These are phyloP conservation scores for Coelopa pilipes DNA, from an alignment of 2,888 invertebrate genomes.

Conservation along the genomic window DNA sequence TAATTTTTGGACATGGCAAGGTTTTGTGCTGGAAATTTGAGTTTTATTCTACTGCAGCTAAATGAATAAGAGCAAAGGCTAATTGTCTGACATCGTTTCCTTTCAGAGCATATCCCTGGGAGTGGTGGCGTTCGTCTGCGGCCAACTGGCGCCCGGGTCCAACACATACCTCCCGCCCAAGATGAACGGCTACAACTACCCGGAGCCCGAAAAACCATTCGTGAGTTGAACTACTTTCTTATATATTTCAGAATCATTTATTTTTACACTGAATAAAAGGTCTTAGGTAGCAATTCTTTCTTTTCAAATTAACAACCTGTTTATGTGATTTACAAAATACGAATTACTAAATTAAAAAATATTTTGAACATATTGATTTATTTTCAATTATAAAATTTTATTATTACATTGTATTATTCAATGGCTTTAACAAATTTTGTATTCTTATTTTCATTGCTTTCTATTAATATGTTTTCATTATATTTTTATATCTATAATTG, in stretches of 20 bases:
- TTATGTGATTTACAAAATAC: too few species aligned
- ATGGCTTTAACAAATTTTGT: too few species aligned
- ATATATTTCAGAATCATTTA: too few species aligned
- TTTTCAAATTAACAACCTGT: too few species aligned
- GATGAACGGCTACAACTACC: conserved; percentile 79
- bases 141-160: conserved; percentile 70
- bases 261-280: too few species aligned
- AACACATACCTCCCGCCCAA: conserved; percentile 79
- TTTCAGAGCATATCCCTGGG: conserved; percentile 62
- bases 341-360: too few species aligned
- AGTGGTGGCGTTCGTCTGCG: conserved; percentile 58
- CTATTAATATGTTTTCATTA: neutral
- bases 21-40: too few species aligned
- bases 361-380: too few species aligned
- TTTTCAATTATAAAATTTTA: too few species aligned
- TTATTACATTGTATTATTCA: too few species aligned
- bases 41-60: neutral
- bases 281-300: too few species aligned
- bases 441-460: neutral
- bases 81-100: conserved; percentile 32
- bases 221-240: conserved; percentile 52
- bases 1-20: neutral
- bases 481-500: neutral
- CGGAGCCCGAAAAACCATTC: conserved; percentile 70
- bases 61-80: neutral